Percentiles rank a stretch among this genome's conserved stretches.
Conservation (phyloP, 2,113 vertebrate species). For the Pyrgilauda ruficollis region DNA sequence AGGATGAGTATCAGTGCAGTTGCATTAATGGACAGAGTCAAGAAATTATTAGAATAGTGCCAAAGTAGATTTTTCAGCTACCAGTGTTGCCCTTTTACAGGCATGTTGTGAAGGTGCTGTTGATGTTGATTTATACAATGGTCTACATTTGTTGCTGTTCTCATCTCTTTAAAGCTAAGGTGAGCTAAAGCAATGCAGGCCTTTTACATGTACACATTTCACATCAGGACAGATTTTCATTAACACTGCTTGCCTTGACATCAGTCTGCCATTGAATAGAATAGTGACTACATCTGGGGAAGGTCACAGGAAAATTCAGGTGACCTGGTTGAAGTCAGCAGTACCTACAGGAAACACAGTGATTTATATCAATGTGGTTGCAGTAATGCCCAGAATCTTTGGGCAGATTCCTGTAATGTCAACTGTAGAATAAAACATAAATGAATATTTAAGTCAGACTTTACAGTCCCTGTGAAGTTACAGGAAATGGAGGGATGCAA, state of each 20-base stretch:
- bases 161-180: background rate
- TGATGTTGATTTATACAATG: background rate
- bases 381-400: background rate
- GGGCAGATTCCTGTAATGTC: background rate
- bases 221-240: background rate
- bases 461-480: background rate
- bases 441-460: background rate
- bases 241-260: background rate
- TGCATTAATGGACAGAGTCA: background rate
- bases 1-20: rapidly evolving
- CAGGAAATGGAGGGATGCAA: background rate
- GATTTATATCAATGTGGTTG: background rate
- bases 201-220: background rate
- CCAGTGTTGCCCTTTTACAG: background rate
- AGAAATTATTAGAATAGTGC: background rate
- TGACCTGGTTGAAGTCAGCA: background rate
- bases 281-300: background rate
- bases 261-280: background rate
- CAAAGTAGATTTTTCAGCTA: background rate
- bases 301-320: background rate
- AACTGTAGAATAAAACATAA: background rate
- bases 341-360: background rate
- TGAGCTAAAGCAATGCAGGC: background rate
- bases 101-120: background rate
- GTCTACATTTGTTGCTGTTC: background rate